Conservation (phyloP, 1,140 invertebrate species). For the Dendroctonus ponderosae region DNA sequence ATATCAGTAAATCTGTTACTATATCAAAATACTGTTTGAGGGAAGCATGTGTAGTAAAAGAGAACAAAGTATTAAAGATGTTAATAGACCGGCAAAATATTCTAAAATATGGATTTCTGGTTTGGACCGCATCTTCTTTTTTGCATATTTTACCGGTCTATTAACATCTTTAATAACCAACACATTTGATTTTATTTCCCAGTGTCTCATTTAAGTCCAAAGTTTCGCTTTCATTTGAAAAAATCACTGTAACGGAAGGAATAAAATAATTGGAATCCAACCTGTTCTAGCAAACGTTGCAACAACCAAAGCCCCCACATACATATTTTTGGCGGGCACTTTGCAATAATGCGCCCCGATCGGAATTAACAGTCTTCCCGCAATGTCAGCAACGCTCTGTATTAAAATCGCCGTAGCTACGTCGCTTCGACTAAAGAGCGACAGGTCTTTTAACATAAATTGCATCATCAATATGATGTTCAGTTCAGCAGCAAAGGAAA, state of each 20-base stretch:
- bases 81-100: no score
- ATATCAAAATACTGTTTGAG: no score
- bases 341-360: slow-evolving; percentile 44
- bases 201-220: background rate
- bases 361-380: slow-evolving; percentile 49
- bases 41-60: no score
- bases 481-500: slow-evolving; percentile 53
- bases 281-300: slow-evolving; percentile 48
- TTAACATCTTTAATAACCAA: background rate
- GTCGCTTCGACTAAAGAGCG: slow-evolving; percentile 41
- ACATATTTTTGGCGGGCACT: slow-evolving; percentile 47
- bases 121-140: no score
- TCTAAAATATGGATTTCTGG: no score
- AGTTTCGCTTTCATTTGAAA: background rate
- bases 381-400: slow-evolving; percentile 47
- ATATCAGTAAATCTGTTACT: no score
- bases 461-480: slow-evolving; percentile 50
- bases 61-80: no score
- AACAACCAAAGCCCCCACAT: slow-evolving; percentile 46
- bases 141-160: no score
- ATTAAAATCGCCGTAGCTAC: slow-evolving; percentile 48
- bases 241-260: background rate
- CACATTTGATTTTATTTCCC: background rate
- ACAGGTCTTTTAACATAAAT: slow-evolving; percentile 48
- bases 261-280: slow-evolving; percentile 36